phyloP scores from a whole-genome alignment of 2,113 vertebrate genomes.

The Heterocephalus glaber region DNA sequence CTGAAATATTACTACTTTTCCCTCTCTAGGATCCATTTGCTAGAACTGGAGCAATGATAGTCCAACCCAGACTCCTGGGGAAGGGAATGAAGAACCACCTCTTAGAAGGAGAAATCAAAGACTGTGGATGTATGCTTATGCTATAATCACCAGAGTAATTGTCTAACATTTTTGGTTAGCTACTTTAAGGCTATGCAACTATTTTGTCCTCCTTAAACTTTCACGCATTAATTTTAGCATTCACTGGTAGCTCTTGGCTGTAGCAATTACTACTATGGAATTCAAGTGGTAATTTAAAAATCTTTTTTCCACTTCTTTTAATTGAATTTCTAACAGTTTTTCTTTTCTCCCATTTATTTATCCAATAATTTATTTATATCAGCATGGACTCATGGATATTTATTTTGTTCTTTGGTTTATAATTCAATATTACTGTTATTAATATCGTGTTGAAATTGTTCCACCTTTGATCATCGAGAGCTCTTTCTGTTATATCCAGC shows the following conservation, averaged over 20 bases:
- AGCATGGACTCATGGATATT: background rate
- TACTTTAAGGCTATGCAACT: background rate
- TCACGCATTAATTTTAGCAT: background rate
- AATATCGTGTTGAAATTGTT: background rate
- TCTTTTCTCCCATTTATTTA: background rate
- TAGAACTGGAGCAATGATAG: background rate
- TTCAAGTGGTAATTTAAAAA: background rate
- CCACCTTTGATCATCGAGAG: background rate
- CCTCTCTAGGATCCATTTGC: background rate
- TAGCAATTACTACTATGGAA: background rate
- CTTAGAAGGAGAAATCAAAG: background rate
- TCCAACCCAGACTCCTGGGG: background rate
- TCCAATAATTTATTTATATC: conserved; percentile 41
- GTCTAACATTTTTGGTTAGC: background rate
- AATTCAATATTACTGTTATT: background rate
- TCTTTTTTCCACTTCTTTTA: background rate
- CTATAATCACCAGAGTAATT: background rate
- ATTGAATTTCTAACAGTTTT: background rate
- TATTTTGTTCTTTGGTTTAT: conserved; percentile 32
- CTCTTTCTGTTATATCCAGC: background rate
- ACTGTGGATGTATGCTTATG: background rate
- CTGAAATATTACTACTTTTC: background rate
- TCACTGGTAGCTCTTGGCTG: background rate
- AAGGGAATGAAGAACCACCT: background rate
- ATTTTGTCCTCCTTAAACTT: background rate